phyloP scores from a whole-genome alignment of 2,797 vertebrate species.

The Limnodromus scolopaceus region DNA sequence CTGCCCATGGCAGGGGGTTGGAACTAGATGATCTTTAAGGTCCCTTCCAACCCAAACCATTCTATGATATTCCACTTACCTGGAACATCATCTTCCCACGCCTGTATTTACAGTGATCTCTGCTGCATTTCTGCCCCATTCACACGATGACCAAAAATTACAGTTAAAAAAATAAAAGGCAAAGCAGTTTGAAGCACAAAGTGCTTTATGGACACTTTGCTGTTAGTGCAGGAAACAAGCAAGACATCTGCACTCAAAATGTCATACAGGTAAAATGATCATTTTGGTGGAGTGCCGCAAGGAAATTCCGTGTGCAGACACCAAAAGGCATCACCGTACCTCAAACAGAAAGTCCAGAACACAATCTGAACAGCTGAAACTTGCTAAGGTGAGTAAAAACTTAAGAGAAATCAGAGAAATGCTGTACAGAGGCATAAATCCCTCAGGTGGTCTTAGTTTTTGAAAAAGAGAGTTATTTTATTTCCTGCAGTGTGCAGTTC shows the following conservation, averaged over 20 bases:
- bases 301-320: neutral
- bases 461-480: neutral
- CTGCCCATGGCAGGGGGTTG: too few species aligned
- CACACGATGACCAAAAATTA: neutral
- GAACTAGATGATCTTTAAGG: too few species aligned
- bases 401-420: neutral
- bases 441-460: neutral
- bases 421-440: neutral
- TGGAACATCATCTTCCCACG: neutral
- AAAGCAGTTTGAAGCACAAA: neutral
- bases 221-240: neutral
- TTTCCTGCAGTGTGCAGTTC: neutral
- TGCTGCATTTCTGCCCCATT: neutral
- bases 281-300: neutral
- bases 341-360: neutral
- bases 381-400: neutral
- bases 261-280: neutral
- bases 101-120: neutral
- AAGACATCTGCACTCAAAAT: neutral
- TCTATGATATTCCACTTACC: neutral
- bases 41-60: too few species aligned
- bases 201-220: neutral
- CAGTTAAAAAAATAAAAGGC: neutral
- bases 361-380: neutral
- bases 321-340: neutral